Percentiles rank a stretch among this genome's conserved stretches.
Evolutionary conservation across 2,888 invertebrate genomes (phyloP).

Genomic region (Drosophila algonquin): DNA sequence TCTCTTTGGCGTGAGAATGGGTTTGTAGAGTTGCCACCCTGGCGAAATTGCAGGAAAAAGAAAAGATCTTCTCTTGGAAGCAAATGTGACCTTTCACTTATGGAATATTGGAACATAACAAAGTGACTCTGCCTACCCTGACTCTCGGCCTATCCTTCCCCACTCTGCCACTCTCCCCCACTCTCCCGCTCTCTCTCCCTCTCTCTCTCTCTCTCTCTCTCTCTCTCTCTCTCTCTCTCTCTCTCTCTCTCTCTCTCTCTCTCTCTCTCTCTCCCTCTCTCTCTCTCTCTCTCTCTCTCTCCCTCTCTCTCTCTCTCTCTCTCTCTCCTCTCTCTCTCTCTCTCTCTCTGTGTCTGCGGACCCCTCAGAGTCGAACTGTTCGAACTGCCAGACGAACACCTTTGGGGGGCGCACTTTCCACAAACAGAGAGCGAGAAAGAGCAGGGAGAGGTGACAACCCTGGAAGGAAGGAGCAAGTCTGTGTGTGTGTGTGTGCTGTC

Average conservation of each 20-base stretch:
- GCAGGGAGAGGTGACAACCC: constrained; percentile 27
- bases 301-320: too few species aligned
- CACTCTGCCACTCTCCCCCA: neutral
- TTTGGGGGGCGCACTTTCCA: constrained; percentile 3
- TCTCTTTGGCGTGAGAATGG: too few species aligned
- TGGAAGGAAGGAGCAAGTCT: neutral
- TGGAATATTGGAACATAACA: too few species aligned
- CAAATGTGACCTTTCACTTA: too few species aligned
- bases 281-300: neutral
- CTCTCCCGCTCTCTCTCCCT: neutral
- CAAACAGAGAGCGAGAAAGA: neutral
- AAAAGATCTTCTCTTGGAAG: too few species aligned
- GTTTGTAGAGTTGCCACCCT: too few species aligned
- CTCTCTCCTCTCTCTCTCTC: neutral
- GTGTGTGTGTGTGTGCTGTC: constrained; percentile 9
- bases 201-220: too few species aligned
- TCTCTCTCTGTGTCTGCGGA: neutral
- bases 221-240: neutral
- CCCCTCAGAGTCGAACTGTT: too few species aligned
- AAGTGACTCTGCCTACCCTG: too few species aligned
- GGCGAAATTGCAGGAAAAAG: too few species aligned
- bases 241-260: neutral
- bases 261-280: neutral
- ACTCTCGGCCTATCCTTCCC: too few species aligned
- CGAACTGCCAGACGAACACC: neutral